phyloP scores from a whole-genome alignment of 2,797 vertebrate genomes.

The Chaetodon trifasciatus region DNA sequence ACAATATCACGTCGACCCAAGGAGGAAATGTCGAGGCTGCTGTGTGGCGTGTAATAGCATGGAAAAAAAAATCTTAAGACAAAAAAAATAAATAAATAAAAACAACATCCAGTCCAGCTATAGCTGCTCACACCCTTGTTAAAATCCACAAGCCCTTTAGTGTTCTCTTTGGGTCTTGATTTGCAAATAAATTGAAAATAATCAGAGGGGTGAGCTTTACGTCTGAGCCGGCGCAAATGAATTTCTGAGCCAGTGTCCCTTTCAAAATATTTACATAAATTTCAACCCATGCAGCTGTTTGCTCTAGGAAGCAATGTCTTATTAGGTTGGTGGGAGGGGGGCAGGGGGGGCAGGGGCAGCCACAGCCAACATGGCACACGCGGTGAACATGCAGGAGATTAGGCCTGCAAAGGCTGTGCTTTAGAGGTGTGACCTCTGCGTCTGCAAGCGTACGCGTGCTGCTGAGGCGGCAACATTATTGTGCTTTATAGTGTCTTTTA shows the following conservation, averaged over 20 bases:
- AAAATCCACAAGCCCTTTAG: slow-evolving; percentile 91
- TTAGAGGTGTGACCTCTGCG: slow-evolving; percentile 60
- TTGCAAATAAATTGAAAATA: slow-evolving; percentile 99
- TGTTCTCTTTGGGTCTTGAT: slow-evolving; percentile 96
- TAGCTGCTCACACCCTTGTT: slow-evolving; percentile 90
- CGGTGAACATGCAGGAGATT: slow-evolving; percentile 57
- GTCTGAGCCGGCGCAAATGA: slow-evolving; percentile 94
- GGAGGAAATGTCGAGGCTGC: slow-evolving; percentile 44
- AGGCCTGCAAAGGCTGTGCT: slow-evolving; percentile 50
- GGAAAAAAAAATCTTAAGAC: slow-evolving; percentile 21
- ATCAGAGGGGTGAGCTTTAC: slow-evolving; percentile 94
- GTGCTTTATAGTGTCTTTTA: neutral
- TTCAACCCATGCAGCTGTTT: slow-evolving; percentile 98
- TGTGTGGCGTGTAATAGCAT: slow-evolving; percentile 21
- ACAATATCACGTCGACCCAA: slow-evolving; percentile 72
- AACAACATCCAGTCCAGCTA: slow-evolving; percentile 4
- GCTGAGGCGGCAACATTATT: slow-evolving; percentile 1
- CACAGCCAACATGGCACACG: slow-evolving; percentile 62
- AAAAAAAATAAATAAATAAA: slow-evolving; percentile 7
- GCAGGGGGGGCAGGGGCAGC: slow-evolving; percentile 49
- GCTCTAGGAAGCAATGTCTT: slow-evolving; percentile 96
- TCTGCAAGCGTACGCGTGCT: slow-evolving; percentile 20
- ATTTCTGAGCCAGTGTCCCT: slow-evolving; percentile 97
- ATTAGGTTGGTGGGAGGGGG: slow-evolving; percentile 83
- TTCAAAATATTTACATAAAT: slow-evolving; percentile 99